Conservation (phyloP, 2,113 vertebrate species). For the Sinosuthora webbiana region DNA sequence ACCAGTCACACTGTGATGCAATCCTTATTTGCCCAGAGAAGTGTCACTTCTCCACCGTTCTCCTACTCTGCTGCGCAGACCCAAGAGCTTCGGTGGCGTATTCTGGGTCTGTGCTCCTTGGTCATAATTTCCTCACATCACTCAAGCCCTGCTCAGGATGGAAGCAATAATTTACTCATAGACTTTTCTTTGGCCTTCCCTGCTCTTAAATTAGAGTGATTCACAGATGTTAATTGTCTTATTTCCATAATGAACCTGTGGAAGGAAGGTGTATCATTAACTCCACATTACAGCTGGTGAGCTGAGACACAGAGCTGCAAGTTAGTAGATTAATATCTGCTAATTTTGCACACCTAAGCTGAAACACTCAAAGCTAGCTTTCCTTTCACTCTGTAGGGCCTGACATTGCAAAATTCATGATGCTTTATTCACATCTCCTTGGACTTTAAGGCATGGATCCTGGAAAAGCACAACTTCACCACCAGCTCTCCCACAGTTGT, state of each 20-base stretch:
- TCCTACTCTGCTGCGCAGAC: background rate
- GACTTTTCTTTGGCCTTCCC: slow-evolving; percentile 28
- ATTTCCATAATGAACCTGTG: slow-evolving; percentile 46
- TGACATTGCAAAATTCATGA: background rate
- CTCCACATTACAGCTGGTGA: background rate
- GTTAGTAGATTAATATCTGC: slow-evolving; percentile 13
- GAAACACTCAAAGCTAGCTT: background rate
- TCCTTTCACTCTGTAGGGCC: background rate
- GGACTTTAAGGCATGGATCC: background rate
- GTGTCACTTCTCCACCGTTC: background rate
- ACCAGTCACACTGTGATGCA: background rate
- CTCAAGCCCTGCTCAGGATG: background rate
- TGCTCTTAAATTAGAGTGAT: slow-evolving; percentile 20
- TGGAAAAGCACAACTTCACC: background rate
- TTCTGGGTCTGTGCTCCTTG: background rate
- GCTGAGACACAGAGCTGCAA: slow-evolving; percentile 1
- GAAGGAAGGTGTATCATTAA: slow-evolving; percentile 41
- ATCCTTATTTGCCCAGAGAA: background rate
- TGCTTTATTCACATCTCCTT: background rate
- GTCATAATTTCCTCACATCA: background rate
- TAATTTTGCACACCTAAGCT: slow-evolving; percentile 28
- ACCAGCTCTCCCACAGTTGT: background rate
- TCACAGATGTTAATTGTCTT: slow-evolving; percentile 45
- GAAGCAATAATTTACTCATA: slow-evolving; percentile 16
- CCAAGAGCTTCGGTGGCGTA: background rate